Evolutionary conservation across 2,113 vertebrate genomes (phyloP), one percentile per base, ranked within the genome.

Genomic region (Tragelaphus imberbis): DNA sequence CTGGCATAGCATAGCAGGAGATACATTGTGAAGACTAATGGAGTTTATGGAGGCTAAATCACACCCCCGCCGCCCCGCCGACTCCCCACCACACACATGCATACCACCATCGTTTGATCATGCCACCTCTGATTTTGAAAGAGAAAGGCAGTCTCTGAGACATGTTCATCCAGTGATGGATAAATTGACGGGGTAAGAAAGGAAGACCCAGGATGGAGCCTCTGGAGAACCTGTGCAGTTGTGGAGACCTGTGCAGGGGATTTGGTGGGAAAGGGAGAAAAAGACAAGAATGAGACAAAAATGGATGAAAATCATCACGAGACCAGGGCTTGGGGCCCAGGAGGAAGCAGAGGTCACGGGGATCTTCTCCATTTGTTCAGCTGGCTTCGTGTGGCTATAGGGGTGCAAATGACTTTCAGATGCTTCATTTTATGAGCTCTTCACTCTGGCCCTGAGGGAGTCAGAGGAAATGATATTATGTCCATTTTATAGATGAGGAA

Each of bases 401-500:
- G 61, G 71, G 21, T 79, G 53, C 71, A 84, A n/a, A 71, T 94
- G 63, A 75, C 58, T 95, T 88, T 84, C 79, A 82, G 81, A 81
- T 88, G 85, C 47, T 61, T 87, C 68, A 15, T 93, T 81, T 84
- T n/a, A 47, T 88, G 82, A 82, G 53, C 49, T 65, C 30, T 56
- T 92, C 65, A 44, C 58, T 53, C 44, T 7, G 27, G 7, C 86
- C 81, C 47, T 28, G 15, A 49, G 33, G 25, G 40, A 49, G 47
- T 58, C 4, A 21, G 40, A 33, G 82, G 71, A 85, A 65, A 77
- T 92, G 14, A 44, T 85, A 40, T 44, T 55, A 61, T 19, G 77
- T 86, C 95, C 92, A 81, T 96, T 95, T 94, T 80, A 89, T 65
- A 88, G 95, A 88, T 82, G 27, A 85, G 68, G 44, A 85, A 84